phyloP scores from a whole-genome alignment of 2,113 vertebrate genomes.

The Ceratotherium simum region DNA sequence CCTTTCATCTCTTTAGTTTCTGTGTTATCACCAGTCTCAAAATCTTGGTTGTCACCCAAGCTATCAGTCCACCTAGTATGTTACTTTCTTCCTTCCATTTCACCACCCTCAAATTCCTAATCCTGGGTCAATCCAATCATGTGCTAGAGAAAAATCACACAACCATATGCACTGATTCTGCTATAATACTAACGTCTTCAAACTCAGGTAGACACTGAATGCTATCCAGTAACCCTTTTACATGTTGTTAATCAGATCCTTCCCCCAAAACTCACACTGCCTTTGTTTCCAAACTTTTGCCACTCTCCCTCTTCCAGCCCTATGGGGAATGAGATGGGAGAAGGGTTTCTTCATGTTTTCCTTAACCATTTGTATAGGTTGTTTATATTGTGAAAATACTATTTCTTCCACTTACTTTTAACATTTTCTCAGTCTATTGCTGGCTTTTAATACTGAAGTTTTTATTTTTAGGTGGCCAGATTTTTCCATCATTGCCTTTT shows the following conservation, averaged over 20 bases:
- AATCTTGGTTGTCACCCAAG: neutral
- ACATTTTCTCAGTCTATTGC: neutral
- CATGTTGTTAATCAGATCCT: neutral
- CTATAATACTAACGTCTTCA: neutral
- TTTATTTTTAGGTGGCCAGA: neutral
- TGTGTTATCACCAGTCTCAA: neutral
- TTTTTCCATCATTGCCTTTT: neutral
- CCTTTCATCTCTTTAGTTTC: neutral
- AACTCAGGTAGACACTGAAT: neutral
- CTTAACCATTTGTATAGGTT: neutral
- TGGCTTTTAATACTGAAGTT: neutral
- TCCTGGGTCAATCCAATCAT: neutral
- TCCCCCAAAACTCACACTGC: neutral
- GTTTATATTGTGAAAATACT: neutral
- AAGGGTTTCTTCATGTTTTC: neutral
- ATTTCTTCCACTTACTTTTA: neutral
- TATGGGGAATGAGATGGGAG: neutral
- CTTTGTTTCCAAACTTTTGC: neutral
- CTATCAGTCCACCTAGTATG: neutral
- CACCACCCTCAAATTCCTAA: neutral
- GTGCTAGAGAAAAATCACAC: neutral
- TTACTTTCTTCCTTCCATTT: conserved; percentile 34
- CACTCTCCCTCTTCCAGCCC: neutral
- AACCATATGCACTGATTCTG: neutral
- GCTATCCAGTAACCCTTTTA: neutral